These are phyloP conservation scores for Gallinago solitaria DNA, from an alignment of 2,797 vertebrate species.

Conservation along the genomic window DNA sequence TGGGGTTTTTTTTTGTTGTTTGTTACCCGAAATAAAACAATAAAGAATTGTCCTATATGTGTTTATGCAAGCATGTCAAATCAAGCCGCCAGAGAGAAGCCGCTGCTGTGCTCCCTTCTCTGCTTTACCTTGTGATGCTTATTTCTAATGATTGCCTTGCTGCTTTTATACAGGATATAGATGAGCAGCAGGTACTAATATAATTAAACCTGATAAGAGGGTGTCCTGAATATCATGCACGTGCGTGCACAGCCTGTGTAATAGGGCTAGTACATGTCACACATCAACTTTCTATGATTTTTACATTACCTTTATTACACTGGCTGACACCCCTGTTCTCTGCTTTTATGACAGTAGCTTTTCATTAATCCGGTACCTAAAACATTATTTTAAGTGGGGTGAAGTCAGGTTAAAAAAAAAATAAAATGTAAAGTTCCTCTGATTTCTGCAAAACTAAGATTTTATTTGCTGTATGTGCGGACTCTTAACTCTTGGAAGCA, in stretches of 20 bases:
- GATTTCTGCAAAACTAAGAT: not conserved
- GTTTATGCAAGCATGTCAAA: conserved; percentile 47
- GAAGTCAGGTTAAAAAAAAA: not conserved
- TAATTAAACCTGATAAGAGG: conserved; percentile 64
- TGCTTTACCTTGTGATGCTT: not conserved
- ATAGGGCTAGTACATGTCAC: not conserved
- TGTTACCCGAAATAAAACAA: conserved; percentile 1
- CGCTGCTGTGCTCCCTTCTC: not conserved
- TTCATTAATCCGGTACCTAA: not conserved
- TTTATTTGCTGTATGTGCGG: not conserved
- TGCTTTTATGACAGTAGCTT: not conserved
- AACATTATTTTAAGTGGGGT: not conserved
- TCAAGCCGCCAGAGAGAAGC: not conserved
- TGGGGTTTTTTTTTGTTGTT: not conserved
- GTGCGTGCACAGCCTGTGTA: conserved; percentile 41
- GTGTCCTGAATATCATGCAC: conserved; percentile 31
- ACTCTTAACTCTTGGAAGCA: not conserved
- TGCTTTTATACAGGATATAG: conserved; percentile 55
- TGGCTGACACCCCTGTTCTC: not conserved
- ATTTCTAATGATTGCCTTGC: conserved; percentile 46
- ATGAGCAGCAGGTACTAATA: conserved; percentile 47
- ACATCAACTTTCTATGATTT: conserved; percentile 55
- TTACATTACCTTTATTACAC: conserved; percentile 30
- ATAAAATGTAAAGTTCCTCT: not conserved
- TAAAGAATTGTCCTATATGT: not conserved